These are phyloP conservation scores for Dorcus parallelipipedus DNA, from an alignment of 2,888 invertebrate species.

Conservation along the genomic window DNA sequence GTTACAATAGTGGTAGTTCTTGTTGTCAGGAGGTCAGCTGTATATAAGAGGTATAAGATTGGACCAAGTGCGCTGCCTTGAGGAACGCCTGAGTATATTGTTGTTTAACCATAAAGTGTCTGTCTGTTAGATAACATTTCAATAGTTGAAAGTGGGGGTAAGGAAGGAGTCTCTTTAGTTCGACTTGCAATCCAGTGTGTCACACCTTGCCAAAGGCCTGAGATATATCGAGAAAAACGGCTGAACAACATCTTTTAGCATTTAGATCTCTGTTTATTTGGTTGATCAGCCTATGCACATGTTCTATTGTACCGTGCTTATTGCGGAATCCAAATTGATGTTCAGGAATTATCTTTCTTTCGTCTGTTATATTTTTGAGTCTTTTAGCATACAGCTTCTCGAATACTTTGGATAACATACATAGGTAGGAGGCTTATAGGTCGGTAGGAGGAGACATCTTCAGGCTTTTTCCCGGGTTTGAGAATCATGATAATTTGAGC, in stretches of 20 bases:
- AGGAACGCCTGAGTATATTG: background rate
- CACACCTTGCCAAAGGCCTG: background rate
- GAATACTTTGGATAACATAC: constrained; percentile 23
- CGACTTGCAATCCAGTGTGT: background rate
- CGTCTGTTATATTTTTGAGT: background rate
- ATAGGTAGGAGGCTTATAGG: constrained; percentile 27
- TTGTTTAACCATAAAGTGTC: background rate
- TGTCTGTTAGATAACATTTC: background rate
- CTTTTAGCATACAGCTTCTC: constrained; percentile 16
- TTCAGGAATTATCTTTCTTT: too few species aligned
- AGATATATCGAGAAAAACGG: background rate
- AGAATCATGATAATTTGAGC: constrained; percentile 24
- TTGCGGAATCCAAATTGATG: too few species aligned
- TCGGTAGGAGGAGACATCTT: constrained; percentile 18
- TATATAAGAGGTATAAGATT: background rate
- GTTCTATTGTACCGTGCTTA: too few species aligned
- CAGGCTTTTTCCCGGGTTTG: constrained; percentile 23
- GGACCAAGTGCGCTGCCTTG: background rate
- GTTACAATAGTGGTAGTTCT: background rate
- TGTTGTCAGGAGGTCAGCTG: background rate
- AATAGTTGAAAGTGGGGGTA: background rate
- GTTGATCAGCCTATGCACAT: too few species aligned
- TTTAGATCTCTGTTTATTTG: background rate
- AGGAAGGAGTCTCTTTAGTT: background rate
- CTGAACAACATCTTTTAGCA: background rate